phyloP scores from a whole-genome alignment of 2,113 vertebrate species.

The Daboia siamensis region DNA sequence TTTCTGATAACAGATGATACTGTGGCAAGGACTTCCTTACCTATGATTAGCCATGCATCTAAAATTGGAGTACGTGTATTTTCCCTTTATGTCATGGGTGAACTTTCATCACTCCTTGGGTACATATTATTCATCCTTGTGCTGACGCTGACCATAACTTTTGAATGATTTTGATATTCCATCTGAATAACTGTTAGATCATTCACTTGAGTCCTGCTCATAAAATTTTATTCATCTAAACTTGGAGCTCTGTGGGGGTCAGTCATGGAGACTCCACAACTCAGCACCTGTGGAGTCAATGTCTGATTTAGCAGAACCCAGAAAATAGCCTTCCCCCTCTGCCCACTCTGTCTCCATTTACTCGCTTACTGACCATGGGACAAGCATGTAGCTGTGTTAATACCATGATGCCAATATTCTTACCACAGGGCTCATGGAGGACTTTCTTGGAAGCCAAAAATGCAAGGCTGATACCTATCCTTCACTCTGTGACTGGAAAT shows the following conservation, averaged over 20 bases:
- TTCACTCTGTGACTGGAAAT: not conserved
- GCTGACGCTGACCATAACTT: constrained; percentile 38
- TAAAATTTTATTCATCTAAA: constrained; percentile 41
- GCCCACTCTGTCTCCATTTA: accelerated
- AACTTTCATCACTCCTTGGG: constrained; percentile 51
- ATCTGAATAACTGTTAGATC: constrained; percentile 45
- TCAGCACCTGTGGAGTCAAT: constrained; percentile 26
- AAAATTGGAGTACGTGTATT: constrained; percentile 55
- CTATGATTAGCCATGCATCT: constrained; percentile 58
- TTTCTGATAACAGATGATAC: constrained; percentile 68
- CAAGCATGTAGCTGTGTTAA: constrained; percentile 9
- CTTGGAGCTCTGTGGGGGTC: constrained; percentile 12
- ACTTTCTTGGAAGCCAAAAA: not conserved
- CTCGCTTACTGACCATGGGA: not conserved
- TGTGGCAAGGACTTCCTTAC: constrained; percentile 39
- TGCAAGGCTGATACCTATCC: not conserved
- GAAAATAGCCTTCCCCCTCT: not conserved
- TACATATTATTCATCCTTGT: constrained; percentile 45
- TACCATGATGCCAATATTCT: not conserved
- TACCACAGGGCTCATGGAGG: not conserved
- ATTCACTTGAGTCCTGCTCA: not conserved
- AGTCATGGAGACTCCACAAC: constrained; percentile 33
- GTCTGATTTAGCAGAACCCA: constrained; percentile 43
- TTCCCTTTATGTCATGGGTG: constrained; percentile 42
- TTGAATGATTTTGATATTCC: constrained; percentile 51